Base-by-base conservation (phyloP, 1,140 invertebrate genomes). In the Bactericera cockerelli region DNA sequence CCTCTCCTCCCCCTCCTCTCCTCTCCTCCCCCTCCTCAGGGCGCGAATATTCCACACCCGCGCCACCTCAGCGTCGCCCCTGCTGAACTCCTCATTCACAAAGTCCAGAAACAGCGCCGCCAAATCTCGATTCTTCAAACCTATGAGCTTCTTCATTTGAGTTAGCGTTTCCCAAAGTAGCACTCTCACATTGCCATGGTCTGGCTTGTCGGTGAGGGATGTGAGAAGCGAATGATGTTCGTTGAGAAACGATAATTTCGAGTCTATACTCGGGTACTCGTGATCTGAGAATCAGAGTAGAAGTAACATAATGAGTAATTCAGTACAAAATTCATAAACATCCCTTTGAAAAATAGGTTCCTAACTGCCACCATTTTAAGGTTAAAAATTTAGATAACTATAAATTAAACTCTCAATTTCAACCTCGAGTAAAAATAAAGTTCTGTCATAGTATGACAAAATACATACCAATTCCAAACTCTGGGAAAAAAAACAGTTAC, bases 31-130 rank as follows among this genome's bases (percentile, higher is more conserved):
- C 62, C 26, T 62, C 61, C 25, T 49, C 3, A 53, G 33, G 60
- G 76, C 72, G 61, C 71, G 70, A 55, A 81, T 75, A 62, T 73
- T 75, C 63, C 71, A 76, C 21, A 67, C 71, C 57, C 68, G 67
- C 1, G 74, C 71, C 53, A 72, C 67, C 33, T 77, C 72, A 6
- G 73, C 69, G 63, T 77, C 76, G 0, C 68, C 67, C 62, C 71
- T 75, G 6, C 74, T 73, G 61, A 77, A 78, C 65, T 75, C 73
- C 24, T 71, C 63, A 57, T 71, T 73, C 56, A 59, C 63, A 63
- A 59, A 61, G 26, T 26, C 56, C 28, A 63, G 56, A 58, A 61
- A 63, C 1, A 36, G 22, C 6, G 62, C 26, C 13, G 19, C 25
- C 16, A 49, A 54, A 36, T 21, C 28, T 33, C 39, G 22, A 26